Percentiles rank a stretch among this genome's conserved stretches.
Conservation (phyloP, 2,888 invertebrate species). For the Drosophila colorata region DNA sequence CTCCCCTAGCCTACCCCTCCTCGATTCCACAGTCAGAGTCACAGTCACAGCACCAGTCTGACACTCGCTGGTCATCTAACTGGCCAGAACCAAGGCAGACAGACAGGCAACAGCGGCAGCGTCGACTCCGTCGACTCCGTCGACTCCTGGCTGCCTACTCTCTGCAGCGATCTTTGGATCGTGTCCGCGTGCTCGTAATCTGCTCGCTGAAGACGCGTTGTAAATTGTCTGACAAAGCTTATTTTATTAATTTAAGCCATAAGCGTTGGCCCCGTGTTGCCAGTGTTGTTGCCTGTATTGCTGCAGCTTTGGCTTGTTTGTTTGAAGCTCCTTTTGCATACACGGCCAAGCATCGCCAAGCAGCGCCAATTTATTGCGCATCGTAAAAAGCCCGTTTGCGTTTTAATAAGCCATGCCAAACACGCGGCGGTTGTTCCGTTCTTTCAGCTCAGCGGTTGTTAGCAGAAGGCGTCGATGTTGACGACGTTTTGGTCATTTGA, state of each 20-base stretch:
- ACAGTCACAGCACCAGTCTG: neutral
- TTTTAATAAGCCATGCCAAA: conserved; percentile 81
- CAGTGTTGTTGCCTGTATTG: conserved; percentile 34
- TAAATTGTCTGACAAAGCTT: conserved; percentile 83
- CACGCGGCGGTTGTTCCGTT: conserved; percentile 66
- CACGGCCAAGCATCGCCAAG: conserved; percentile 58
- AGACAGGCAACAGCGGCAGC: conserved; percentile 63
- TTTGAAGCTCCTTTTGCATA: conserved; percentile 63
- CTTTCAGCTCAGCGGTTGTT: conserved; percentile 45
- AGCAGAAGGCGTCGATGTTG: conserved; percentile 66
- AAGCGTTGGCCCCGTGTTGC: conserved; percentile 66
- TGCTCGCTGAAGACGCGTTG: conserved; percentile 83
- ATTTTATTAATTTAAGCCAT: conserved; percentile 83
- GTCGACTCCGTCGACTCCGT: conserved; percentile 8
- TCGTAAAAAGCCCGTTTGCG: conserved; percentile 80
- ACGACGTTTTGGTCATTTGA: conserved; percentile 55
- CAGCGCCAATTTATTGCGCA: conserved; percentile 74
- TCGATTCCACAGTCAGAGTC: too few relatives aligned
- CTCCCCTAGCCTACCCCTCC: neutral
- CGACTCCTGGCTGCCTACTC: conserved; percentile 8
- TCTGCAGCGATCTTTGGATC: conserved; percentile 34
- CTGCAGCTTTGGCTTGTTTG: conserved; percentile 48
- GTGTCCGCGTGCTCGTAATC: conserved; percentile 79
- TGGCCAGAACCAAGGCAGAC: conserved; percentile 59
- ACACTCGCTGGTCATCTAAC: conserved; percentile 39